Evolutionary conservation across 2,113 vertebrate species (phyloP).

Genomic region (Calidris pygmaea): DNA sequence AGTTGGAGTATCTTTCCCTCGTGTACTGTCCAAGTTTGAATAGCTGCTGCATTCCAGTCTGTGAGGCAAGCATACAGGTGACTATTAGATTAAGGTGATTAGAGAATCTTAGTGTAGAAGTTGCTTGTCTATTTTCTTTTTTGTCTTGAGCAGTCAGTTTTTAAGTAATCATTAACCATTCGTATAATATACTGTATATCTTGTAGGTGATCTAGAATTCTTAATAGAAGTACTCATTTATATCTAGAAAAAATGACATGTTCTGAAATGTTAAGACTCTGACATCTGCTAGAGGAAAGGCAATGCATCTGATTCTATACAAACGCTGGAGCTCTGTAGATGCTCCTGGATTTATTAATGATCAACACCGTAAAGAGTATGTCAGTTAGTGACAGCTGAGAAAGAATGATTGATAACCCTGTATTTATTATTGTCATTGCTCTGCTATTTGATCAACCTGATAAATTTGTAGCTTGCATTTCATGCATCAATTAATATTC

Average conservation of each 20-base stretch:
- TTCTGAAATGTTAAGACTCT: not conserved
- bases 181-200: not conserved
- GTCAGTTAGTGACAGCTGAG: not conserved
- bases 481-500: not conserved
- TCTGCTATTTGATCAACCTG: not conserved
- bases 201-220: not conserved
- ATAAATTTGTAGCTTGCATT: not conserved
- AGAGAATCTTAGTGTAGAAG: not conserved
- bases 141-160: not conserved
- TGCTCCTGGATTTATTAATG: not conserved
- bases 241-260: not conserved
- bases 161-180: not conserved
- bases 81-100: not conserved
- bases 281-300: not conserved
- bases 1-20: slow-evolving; percentile 76
- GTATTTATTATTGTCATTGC: not conserved
- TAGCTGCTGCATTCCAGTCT: slow-evolving; percentile 88
- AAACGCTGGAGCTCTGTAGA: not conserved
- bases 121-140: not conserved
- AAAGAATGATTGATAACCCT: not conserved
- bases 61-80: not conserved
- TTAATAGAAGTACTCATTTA: not conserved
- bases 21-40: slow-evolving; percentile 82
- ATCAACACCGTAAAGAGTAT: not conserved
- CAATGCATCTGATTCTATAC: not conserved